Percentiles rank a stretch among this genome's conserved stretches.
phyloP scores from a whole-genome alignment of 2,113 vertebrate genomes.

The Xyrauchen texanus region DNA sequence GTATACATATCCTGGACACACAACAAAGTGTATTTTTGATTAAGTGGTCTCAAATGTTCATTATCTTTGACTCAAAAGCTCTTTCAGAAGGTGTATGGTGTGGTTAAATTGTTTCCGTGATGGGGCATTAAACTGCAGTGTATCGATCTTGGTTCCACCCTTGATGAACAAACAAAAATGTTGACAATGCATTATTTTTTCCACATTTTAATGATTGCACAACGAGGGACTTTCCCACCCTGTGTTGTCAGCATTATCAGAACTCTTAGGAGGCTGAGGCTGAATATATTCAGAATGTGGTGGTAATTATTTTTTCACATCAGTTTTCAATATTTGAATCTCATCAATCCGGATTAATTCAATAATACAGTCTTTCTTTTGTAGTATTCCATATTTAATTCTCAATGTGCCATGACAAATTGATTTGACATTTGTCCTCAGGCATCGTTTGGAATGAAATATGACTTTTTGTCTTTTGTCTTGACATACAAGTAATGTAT shows the following conservation, averaged over 20 bases:
- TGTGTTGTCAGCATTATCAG: background rate
- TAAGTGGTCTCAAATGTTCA: slow-evolving; percentile 15
- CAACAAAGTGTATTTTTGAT: slow-evolving; percentile 46
- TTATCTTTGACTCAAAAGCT: slow-evolving; percentile 31
- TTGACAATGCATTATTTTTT: slow-evolving; percentile 27
- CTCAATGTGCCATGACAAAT: slow-evolving; percentile 27
- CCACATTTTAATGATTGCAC: slow-evolving; percentile 2
- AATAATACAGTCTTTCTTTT: slow-evolving; percentile 13
- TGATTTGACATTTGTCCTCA: slow-evolving; percentile 43
- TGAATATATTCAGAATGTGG: slow-evolving; percentile 6
- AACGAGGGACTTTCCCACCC: background rate
- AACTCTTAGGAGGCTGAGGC: background rate
- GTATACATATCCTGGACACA: slow-evolving; percentile 12
- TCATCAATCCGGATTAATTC: background rate
- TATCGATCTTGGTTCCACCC: slow-evolving; percentile 9
- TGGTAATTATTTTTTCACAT: background rate
- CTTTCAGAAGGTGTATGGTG: background rate
- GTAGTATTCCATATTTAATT: slow-evolving; percentile 43
- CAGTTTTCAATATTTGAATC: background rate
- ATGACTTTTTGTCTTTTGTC: slow-evolving; percentile 40
- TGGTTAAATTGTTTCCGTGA: background rate
- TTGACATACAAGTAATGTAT: slow-evolving; percentile 49
- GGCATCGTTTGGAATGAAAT: slow-evolving; percentile 31
- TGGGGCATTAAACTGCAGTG: background rate
- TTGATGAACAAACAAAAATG: slow-evolving; percentile 15